phyloP scores from a whole-genome alignment of 2,113 vertebrate species.

The Felis catus region DNA sequence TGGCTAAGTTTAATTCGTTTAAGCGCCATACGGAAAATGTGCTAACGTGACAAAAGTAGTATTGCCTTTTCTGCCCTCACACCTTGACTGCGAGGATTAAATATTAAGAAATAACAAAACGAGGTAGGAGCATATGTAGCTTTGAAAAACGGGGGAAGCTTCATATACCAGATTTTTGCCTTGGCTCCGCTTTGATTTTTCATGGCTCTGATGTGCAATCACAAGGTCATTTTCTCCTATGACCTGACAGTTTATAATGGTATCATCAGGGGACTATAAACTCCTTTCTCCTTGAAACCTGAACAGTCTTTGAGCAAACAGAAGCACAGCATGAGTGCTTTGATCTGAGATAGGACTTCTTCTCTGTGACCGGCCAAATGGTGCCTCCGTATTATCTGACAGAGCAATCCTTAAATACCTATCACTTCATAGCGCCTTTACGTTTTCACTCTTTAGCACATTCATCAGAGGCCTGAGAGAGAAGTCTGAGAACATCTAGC shows the following conservation, averaged over 20 bases:
- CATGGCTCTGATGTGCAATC: neutral
- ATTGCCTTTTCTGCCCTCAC: neutral
- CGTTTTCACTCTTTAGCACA: neutral
- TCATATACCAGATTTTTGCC: neutral
- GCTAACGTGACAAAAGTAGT: neutral
- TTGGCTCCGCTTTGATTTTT: conserved; percentile 24
- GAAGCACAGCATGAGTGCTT: conserved; percentile 30
- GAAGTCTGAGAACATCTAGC: neutral
- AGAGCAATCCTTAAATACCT: neutral
- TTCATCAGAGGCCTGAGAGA: conserved; percentile 14
- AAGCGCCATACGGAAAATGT: neutral
- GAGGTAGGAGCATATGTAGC: neutral
- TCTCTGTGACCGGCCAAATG: neutral
- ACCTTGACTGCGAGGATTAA: neutral
- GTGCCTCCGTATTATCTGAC: neutral
- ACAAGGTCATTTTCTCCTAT: conserved; percentile 37
- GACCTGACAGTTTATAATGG: conserved; percentile 42
- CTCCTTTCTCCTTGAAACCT: conserved; percentile 55
- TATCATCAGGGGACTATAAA: neutral
- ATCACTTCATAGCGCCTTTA: neutral
- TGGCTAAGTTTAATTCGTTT: conserved; percentile 8
- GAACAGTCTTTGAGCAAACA: conserved; percentile 39
- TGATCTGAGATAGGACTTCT: conserved; percentile 36
- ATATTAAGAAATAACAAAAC: neutral
- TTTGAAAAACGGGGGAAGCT: conserved; percentile 11